Evolutionary conservation across 2,888 invertebrate genomes (phyloP), one percentile per base, ranked within the genome.

Genomic region (Homarus gammarus): DNA sequence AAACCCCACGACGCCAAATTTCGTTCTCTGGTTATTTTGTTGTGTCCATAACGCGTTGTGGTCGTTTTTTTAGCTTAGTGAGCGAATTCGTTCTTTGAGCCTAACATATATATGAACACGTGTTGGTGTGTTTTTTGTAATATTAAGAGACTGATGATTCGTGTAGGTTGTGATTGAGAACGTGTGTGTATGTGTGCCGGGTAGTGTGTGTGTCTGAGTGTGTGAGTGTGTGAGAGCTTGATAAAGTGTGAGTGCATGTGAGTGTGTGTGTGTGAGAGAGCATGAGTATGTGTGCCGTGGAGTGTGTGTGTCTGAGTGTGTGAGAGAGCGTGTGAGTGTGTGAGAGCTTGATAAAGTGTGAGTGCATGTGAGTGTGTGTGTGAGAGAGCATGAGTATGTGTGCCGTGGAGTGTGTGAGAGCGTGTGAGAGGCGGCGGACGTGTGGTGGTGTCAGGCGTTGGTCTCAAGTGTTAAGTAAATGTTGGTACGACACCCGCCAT

Each of bases 391-490:
- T n/a, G n/a, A 38, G 40, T 64, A 27, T 81, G 64, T 64, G 68
- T 44, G 44, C 31, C 15, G 10, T 40, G 8, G 40, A 18, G 68
- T 40, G 40, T 27, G 68, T 64, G 12, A 15, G 44, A 68, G 44
- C 36, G 44, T 64, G 15, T 40, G 81, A 36, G 40, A 38, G 68
- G 44, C 64, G 70, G 75, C 84, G 84, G 84, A 84, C 75, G 84
- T 75, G 73, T 84, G 84, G 49, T 51, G 51, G 84, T 84, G 84
- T 56, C 84, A 84, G 84, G 75, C 84, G 75, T 15, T 38, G 61
- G 31, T 51, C 44, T 84, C 38, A 61, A 84, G 84, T 56, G 84
- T 75, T 73, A 27, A 84, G 84, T 75, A 51, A 84, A 84, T 84
- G 64, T 84, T 84, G 73, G 27, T 22, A 64, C 75, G n/a, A 27